Conservation (phyloP, 2,797 vertebrate genomes). For the Sebastes steindachneri region DNA sequence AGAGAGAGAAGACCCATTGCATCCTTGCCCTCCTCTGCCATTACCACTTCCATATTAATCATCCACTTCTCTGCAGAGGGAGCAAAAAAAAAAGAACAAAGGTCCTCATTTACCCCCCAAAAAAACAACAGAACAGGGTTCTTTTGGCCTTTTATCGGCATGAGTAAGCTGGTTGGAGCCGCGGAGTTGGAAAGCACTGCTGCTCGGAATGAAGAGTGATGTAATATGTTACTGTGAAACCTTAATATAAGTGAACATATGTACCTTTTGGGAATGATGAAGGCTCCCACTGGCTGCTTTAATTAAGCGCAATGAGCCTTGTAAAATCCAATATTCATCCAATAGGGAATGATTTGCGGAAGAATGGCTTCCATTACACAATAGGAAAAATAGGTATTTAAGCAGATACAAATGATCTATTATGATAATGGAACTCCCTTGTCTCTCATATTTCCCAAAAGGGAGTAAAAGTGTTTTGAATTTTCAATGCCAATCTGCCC, state of each 20-base stretch:
- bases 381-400: slow-evolving; percentile 62
- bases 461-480: slow-evolving; percentile 62
- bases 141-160: slow-evolving; percentile 39
- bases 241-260: slow-evolving; percentile 40
- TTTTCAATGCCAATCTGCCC: slow-evolving; percentile 69
- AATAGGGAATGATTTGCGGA: slow-evolving; percentile 51
- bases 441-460: slow-evolving; percentile 68
- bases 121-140: slow-evolving; percentile 34
- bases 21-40: slow-evolving; percentile 68
- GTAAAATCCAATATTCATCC: slow-evolving; percentile 66
- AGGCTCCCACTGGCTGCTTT: slow-evolving; percentile 41
- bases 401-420: slow-evolving; percentile 72
- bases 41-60: slow-evolving; percentile 73
- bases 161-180: slow-evolving; percentile 14
- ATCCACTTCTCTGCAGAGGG: slow-evolving; percentile 51
- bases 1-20: slow-evolving; percentile 75
- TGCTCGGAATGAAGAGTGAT: slow-evolving; percentile 25
- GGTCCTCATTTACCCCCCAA: slow-evolving; percentile 40
- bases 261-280: slow-evolving; percentile 49
- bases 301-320: slow-evolving; percentile 72
- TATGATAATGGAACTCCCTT: slow-evolving; percentile 69
- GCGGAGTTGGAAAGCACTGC: neutral
- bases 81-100: slow-evolving; percentile 47
- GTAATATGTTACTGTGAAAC: slow-evolving; percentile 24
- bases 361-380: slow-evolving; percentile 51